Evolutionary conservation across 2,797 vertebrate genomes (phyloP).

Genomic region (Peromyscus eremicus): DNA sequence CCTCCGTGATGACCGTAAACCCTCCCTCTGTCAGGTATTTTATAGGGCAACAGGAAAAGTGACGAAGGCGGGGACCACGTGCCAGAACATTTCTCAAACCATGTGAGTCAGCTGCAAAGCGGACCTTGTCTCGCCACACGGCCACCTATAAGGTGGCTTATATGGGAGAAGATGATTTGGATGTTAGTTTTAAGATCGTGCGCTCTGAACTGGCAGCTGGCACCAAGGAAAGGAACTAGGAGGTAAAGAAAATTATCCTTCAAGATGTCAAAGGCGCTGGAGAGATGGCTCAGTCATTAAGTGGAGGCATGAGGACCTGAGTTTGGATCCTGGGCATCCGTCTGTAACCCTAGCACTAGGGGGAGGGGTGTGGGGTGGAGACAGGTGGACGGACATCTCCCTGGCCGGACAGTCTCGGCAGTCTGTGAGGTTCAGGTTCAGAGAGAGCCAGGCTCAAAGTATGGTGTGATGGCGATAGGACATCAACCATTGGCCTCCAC

Average conservation of each 20-base stretch:
- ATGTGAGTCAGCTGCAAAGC: not conserved
- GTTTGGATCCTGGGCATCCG: not conserved
- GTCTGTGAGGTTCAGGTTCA: not conserved
- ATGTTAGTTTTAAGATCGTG: not conserved
- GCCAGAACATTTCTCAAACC: slow-evolving; percentile 36
- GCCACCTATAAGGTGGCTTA: not conserved
- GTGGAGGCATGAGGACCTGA: not conserved
- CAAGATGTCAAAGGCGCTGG: not conserved
- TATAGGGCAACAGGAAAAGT: not conserved
- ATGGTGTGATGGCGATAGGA: not conserved
- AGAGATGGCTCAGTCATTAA: not conserved
- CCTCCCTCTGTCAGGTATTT: not conserved
- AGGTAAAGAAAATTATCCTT: not conserved
- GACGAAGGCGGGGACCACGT: not conserved
- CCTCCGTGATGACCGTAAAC: not conserved
- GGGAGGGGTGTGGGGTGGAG: not conserved
- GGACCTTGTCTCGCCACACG: not conserved
- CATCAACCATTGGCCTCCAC: not conserved
- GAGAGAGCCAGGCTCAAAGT: not conserved
- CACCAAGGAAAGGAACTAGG: not conserved
- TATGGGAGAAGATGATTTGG: not conserved
- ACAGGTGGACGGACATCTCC: not conserved
- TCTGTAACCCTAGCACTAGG: too few relatives aligned
- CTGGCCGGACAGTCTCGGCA: not conserved
- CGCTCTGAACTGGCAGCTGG: not conserved